Evolutionary conservation across 2,888 invertebrate species (phyloP), one percentile per base, ranked within the genome.

Genomic region (Hesperia comma): DNA sequence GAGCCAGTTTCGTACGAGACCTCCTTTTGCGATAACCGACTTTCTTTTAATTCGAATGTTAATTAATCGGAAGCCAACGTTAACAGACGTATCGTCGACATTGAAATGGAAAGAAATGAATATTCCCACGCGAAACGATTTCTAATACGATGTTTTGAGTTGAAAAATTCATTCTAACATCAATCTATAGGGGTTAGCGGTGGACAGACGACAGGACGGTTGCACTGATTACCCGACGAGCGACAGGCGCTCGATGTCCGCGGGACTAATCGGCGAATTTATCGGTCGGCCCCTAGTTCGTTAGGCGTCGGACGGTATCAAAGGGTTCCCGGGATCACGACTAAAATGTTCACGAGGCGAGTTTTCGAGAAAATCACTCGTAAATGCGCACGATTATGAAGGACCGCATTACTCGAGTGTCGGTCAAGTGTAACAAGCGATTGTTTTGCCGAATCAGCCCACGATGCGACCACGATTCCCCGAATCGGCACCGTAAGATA

Each of bases 281-380:
- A 84, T 83, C 82, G 79, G 79, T 83, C 79, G 80, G 82, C 76
- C 82, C 82, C 81, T 79, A 71, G 79, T 85, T 87, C 81, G 86
- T 88, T 88, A 87, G 84, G 79, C 74, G 89, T 83, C 87, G 88
- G 82, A 60, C 74, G 68, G 80, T 81, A 86, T 90, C 90, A 89
- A 90, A 90, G 83, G 79, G 78, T 78, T 79, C 80, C 79, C 77
- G 78, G 83, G 73, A 78, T 88, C 90, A 90, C 90, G 90, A 89
- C 83, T 79, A 76, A 77, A 83, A 82, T 79, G 85, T 84, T 82
- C 83, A 83, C 85, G 84, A 81, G 80, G 77, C 75, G 72, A 77
- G 79, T 85, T 90, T 90, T 90, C 86, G 83, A 86, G 90, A 86
- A 88, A 90, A 88, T 82, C 70, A 70, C 71, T 74, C 70, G 76